Conservation (phyloP, 1,140 invertebrate species). For the Battus philenor region DNA sequence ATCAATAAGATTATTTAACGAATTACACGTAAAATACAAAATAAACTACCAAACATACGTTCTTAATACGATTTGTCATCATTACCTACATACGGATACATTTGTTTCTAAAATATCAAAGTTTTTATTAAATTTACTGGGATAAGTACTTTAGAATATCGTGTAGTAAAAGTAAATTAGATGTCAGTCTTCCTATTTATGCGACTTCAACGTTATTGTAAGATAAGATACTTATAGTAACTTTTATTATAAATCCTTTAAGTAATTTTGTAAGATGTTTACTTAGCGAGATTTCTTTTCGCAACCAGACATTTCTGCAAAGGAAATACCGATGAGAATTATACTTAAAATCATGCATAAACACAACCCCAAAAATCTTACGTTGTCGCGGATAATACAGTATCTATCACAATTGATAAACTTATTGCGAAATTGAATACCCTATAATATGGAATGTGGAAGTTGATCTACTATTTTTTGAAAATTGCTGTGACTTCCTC, state of each 20-base stretch:
- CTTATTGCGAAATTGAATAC: conserved; percentile 39
- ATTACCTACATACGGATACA: conserved; percentile 11
- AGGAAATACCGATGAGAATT: too few species aligned
- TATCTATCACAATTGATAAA: conserved; percentile 50
- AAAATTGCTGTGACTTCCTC: conserved; percentile 96
- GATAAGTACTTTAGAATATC: conserved; percentile 49
- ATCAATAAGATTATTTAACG: not conserved
- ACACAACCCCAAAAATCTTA: too few species aligned
- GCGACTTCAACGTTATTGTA: conserved; percentile 30
- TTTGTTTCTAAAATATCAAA: conserved; percentile 17
- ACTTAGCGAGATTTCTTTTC: not conserved
- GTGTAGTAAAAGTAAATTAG: conserved; percentile 46
- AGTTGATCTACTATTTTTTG: conserved; percentile 45
- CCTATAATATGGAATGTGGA: conserved; percentile 52
- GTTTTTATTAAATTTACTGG: conserved; percentile 2
- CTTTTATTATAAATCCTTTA: too few species aligned
- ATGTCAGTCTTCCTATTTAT: conserved; percentile 57
- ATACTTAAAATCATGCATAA: conserved; percentile 11
- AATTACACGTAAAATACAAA: too few species aligned
- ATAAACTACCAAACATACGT: not conserved
- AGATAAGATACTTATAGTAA: too few species aligned
- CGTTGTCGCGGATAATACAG: conserved; percentile 29
- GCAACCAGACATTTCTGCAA: not conserved
- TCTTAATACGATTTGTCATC: conserved; percentile 19
- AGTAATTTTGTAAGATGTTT: too few species aligned